These are phyloP conservation scores for Chaenogobius annularis DNA, from an alignment of 2,113 vertebrate species.

Conservation along the genomic window DNA sequence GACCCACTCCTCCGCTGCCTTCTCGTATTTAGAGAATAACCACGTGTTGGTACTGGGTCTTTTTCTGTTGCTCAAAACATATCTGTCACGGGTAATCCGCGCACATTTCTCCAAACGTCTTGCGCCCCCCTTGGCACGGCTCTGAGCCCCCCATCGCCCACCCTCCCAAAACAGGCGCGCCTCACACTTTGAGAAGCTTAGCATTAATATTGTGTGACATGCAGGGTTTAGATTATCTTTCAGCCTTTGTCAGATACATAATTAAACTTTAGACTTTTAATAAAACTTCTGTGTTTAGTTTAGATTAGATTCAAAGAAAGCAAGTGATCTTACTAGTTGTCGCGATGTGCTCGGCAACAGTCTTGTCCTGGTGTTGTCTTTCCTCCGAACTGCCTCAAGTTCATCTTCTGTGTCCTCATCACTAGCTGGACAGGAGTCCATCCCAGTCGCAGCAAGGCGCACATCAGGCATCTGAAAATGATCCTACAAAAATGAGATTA, in stretches of 20 bases:
- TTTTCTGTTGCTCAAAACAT: too few species aligned
- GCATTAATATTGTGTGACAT: too few species aligned
- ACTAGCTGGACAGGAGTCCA: slow-evolving; percentile 82
- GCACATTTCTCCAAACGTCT: too few species aligned
- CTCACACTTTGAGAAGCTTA: too few species aligned
- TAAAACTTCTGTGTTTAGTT: neutral
- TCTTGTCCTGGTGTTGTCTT: slow-evolving; percentile 44
- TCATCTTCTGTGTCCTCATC: slow-evolving; percentile 82
- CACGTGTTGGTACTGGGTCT: too few species aligned
- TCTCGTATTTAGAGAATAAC: too few species aligned
- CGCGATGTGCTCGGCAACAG: slow-evolving; percentile 68
- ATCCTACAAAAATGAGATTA: slow-evolving; percentile 54
- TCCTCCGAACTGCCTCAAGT: slow-evolving; percentile 62
- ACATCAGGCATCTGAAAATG: slow-evolving; percentile 75
- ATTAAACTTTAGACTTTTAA: neutral
- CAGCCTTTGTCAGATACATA: neutral
- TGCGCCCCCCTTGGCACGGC: too few species aligned
- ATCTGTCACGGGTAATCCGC: too few species aligned
- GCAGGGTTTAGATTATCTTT: too few species aligned
- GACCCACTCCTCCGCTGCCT: too few species aligned
- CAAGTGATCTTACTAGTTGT: slow-evolving; percentile 70
- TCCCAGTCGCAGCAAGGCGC: slow-evolving; percentile 75
- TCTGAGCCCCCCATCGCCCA: too few species aligned
- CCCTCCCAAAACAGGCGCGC: too few species aligned
- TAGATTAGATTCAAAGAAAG: neutral